Percentiles rank a stretch among this genome's conserved stretches.
Evolutionary conservation across 2,888 invertebrate genomes (phyloP).

Genomic region (Merodon equestris): DNA sequence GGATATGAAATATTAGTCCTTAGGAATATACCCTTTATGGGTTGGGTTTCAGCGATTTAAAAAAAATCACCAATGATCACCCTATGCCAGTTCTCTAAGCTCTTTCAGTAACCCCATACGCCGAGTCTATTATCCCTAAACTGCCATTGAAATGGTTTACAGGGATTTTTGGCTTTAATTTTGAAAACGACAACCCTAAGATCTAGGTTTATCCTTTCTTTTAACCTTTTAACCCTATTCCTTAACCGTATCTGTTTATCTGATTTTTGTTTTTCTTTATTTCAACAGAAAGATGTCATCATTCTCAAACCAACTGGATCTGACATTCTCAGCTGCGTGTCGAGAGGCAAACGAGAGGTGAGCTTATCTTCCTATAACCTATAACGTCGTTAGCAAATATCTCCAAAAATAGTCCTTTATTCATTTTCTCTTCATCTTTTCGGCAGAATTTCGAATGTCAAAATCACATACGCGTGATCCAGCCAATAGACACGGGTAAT

Average conservation of each 20-base stretch:
- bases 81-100: too few relatives aligned
- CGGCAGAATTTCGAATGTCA: slow-evolving; percentile 95
- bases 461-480: slow-evolving; percentile 95
- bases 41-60: too few relatives aligned
- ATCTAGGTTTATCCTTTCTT: too few relatives aligned
- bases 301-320: slow-evolving; percentile 89
- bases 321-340: slow-evolving; percentile 94
- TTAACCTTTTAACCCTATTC: too few relatives aligned
- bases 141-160: too few relatives aligned
- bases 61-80: too few relatives aligned
- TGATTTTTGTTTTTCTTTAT: background rate
- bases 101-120: too few relatives aligned
- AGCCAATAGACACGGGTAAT: slow-evolving; percentile 93
- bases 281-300: slow-evolving; percentile 88
- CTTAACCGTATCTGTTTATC: slow-evolving; percentile 17
- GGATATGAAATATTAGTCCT: too few relatives aligned
- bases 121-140: too few relatives aligned
- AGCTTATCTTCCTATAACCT: slow-evolving; percentile 72
- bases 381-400: background rate
- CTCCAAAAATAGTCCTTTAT: slow-evolving; percentile 32
- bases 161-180: too few relatives aligned
- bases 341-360: slow-evolving; percentile 97
- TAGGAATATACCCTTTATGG: too few relatives aligned
- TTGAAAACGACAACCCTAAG: too few relatives aligned
- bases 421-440: slow-evolving; percentile 69